Evolutionary conservation across 2,888 invertebrate genomes (phyloP), one percentile per base, ranked within the genome.

Genomic region (Sisyra nigra): DNA sequence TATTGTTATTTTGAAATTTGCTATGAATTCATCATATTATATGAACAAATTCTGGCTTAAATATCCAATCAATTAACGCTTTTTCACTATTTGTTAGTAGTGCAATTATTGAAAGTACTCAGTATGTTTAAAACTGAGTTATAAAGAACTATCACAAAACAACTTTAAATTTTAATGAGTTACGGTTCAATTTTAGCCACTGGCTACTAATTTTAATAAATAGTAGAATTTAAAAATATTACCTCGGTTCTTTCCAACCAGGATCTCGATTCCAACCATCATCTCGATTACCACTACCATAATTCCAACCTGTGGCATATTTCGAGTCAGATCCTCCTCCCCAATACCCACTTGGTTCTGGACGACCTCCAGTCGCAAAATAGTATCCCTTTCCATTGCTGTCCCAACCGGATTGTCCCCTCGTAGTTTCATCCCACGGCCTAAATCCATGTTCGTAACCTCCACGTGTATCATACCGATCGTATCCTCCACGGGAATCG

Each of bases 401-500:
- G 55, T 76, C 76, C 64, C 72, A 76, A 6, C 76, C 74, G 1
- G 76, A 67, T 51, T 71, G 69, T 2, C 76, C 76, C 36, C 76
- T 70, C 50, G 69, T 70, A 7, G 71, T 69, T 54, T 71, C 71
- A 52, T 72, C 71, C 66, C 68, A 71, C 0, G 71, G 71, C 44
- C 71, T 66, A 44, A 63, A 63, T 30, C 61, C 61, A 13, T 48
- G 32, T 15, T 45, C 48, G 30, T 50, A 46, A 33, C 50, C 48
- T 38, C 48, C 44, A 24, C 37, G 37, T 7, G 9, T 63, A 18
- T 57, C 55, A 1, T 56, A 55, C 45, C 56, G 51, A 18, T 57
- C 57, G 45, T 59, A 56, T 31, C 58, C 46, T 39, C 46, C 37
- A 7, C 30, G 30, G 10, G 42, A 38, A 17, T 57, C 55, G 1